These are phyloP conservation scores for Caerostris darwini DNA, from an alignment of 1,140 invertebrate genomes.

Conservation along the genomic window DNA sequence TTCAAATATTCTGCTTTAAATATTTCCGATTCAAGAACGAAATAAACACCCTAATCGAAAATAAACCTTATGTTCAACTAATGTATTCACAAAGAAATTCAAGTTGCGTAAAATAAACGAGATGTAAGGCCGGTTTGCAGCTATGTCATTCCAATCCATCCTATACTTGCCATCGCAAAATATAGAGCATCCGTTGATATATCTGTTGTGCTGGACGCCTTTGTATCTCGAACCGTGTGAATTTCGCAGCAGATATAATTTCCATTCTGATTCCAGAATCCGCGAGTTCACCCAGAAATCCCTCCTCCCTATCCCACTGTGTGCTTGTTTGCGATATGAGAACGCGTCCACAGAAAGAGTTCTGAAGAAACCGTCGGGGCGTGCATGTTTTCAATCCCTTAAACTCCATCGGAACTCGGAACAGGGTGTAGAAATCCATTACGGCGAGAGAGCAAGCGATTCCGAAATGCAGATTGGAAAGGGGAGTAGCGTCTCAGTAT, in stretches of 20 bases:
- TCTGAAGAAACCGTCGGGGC: not conserved
- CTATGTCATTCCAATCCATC: too few species aligned
- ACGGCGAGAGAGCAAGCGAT: not conserved
- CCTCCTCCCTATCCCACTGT: not conserved
- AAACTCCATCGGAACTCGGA: conserved; percentile 30
- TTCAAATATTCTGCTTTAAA: too few species aligned
- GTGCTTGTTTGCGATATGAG: conserved; percentile 16
- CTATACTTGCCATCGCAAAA: not conserved
- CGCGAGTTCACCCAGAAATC: not conserved
- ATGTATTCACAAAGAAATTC: too few species aligned
- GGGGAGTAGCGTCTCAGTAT: not conserved
- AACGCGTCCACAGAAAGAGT: not conserved
- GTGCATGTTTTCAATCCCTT: conserved; percentile 33
- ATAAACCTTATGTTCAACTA: too few species aligned
- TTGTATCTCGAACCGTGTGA: not conserved
- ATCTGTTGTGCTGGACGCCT: too few species aligned
- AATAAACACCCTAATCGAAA: too few species aligned
- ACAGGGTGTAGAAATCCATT: conserved; percentile 2
- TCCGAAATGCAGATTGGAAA: conserved; percentile 5
- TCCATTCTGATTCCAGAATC: not conserved
- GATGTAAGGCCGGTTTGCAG: too few species aligned
- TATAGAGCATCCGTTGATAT: not conserved
- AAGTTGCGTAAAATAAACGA: too few species aligned
- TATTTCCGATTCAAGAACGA: too few species aligned
- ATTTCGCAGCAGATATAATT: not conserved